A percentile compares a stretch with the other conserved stretches of the same genome.
Conservation (phyloP, 2,797 vertebrate genomes). For the Sciaenops ocellatus region DNA sequence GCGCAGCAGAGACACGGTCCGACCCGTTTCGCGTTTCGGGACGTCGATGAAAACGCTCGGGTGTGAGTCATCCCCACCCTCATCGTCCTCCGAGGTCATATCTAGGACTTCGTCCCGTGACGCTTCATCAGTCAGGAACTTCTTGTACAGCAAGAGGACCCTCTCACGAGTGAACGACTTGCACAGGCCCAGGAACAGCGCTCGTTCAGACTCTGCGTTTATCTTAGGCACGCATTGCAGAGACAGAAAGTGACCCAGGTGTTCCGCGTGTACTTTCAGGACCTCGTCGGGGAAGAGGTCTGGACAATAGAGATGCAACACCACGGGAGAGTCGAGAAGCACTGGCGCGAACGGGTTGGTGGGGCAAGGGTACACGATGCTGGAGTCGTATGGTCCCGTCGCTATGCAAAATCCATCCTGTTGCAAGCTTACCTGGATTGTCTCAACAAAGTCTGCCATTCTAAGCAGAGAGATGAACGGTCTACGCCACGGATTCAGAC, state of each 20-base stretch:
- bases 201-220: not conserved
- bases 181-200: slow-evolving; percentile 18
- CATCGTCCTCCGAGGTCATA: no score
- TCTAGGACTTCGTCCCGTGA: no score
- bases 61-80: no score
- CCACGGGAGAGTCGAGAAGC: not conserved
- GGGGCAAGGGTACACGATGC: not conserved
- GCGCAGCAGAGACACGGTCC: not conserved
- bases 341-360: not conserved
- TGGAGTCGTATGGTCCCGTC: slow-evolving; percentile 17
- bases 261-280: slow-evolving; percentile 30
- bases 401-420: slow-evolving; percentile 49
- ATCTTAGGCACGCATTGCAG: not conserved
- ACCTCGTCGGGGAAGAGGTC: not conserved
- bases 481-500: accelerated
- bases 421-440: slow-evolving; percentile 35
- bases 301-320: slow-evolving; percentile 27
- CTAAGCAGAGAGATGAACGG: not conserved
- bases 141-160: not conserved
- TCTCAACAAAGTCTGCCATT: slow-evolving; percentile 22
- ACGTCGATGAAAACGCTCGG: no score
- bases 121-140: not conserved
- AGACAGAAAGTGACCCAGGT: slow-evolving; percentile 39
- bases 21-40: no score
- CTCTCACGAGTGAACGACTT: not conserved